Conservation (phyloP, 2,888 invertebrate species). For the Suillia variegata region DNA sequence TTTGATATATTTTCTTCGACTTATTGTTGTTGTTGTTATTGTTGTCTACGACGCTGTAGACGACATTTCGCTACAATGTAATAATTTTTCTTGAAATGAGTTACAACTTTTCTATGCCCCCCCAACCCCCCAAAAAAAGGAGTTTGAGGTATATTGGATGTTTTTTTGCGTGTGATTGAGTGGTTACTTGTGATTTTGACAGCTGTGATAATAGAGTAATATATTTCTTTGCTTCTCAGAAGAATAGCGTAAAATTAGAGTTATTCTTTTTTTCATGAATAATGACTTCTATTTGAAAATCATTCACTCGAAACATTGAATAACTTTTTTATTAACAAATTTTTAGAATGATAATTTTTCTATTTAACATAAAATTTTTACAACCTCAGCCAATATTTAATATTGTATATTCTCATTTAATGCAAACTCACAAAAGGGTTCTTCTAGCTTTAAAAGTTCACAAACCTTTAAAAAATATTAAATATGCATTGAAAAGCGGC, state of each 20-base stretch:
- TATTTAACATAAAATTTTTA: background rate
- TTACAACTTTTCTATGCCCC: too few relatives aligned
- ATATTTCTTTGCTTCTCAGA: too few relatives aligned
- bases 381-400: background rate
- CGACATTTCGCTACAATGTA: slow-evolving; percentile 39
- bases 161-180: slow-evolving; percentile 44
- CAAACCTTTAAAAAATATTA: too few relatives aligned
- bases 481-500: background rate
- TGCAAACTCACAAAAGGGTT: background rate
- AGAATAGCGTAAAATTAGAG: background rate
- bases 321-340: too few relatives aligned
- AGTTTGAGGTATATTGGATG: too few relatives aligned
- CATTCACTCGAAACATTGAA: background rate
- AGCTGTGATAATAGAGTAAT: slow-evolving; percentile 29
- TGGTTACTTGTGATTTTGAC: slow-evolving; percentile 33
- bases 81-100: slow-evolving; percentile 14
- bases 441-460: background rate
- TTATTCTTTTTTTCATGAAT: too few relatives aligned
- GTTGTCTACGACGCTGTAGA: too few relatives aligned
- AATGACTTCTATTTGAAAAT: too few relatives aligned
- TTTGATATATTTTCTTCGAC: background rate
- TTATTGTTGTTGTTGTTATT: too few relatives aligned
- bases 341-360: too few relatives aligned
- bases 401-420: background rate
- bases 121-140: too few relatives aligned